Evolutionary conservation across 2,113 vertebrate genomes (phyloP).

Genomic region (Lethenteron reissneri): DNA sequence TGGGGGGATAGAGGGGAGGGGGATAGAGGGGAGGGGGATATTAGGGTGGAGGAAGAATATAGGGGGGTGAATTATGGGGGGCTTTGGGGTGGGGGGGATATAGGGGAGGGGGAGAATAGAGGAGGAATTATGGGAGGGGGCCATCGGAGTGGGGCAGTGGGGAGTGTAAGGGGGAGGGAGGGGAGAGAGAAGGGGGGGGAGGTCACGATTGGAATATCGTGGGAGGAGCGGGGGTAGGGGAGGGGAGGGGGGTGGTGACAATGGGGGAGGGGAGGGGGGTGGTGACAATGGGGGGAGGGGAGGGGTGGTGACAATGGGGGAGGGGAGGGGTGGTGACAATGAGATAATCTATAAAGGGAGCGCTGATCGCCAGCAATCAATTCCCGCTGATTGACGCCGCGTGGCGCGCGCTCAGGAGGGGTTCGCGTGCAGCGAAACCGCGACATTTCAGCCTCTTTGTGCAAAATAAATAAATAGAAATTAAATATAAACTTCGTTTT

Average conservation of each 20-base stretch:
- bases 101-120: not conserved
- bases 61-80: no score
- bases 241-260: not conserved
- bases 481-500: no score
- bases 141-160: not conserved
- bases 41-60: no score
- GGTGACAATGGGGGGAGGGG: not conserved
- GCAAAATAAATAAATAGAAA: no score
- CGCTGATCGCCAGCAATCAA: not conserved
- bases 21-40: no score
- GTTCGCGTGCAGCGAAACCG: no score
- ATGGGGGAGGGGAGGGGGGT: not conserved
- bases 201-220: not conserved
- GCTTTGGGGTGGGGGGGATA: not conserved
- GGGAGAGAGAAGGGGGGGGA: not conserved
- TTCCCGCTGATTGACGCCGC: no score
- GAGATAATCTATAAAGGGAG: not conserved
- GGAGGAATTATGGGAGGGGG: not conserved
- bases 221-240: not conserved
- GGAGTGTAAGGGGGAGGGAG: not conserved
- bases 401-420: no score
- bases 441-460: no score
- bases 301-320: not conserved
- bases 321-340: not conserved
- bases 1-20: no score